phyloP scores from a whole-genome alignment of 1,140 invertebrate genomes.

The Anagrus nilaparvatae region DNA sequence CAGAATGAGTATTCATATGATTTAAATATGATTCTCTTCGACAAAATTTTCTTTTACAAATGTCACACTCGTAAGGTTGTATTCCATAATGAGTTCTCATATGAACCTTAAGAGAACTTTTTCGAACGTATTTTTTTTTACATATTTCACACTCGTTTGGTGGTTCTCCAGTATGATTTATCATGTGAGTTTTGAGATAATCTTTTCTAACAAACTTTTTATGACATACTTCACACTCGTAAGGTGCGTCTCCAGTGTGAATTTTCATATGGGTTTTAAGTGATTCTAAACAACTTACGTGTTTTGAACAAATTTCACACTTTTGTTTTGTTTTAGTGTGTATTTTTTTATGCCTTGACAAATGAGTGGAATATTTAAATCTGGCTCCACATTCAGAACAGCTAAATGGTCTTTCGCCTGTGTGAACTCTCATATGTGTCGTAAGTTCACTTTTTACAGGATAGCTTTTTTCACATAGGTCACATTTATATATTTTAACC shows the following conservation, averaged over 20 bases:
- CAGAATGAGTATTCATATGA: constrained; percentile 49
- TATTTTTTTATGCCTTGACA: too few relatives aligned
- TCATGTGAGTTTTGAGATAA: constrained; percentile 49
- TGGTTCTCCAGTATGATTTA: constrained; percentile 44
- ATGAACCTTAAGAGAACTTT: constrained; percentile 63
- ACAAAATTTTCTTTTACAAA: constrained; percentile 48
- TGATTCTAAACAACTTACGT: constrained; percentile 55
- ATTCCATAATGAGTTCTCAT: constrained; percentile 55
- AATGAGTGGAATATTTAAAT: constrained; percentile 42
- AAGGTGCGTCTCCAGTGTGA: constrained; percentile 73
- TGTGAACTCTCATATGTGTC: constrained; percentile 58
- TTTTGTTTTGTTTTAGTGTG: too few relatives aligned
- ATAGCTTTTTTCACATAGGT: too few relatives aligned
- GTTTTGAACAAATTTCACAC: too few relatives aligned
- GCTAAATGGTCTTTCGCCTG: constrained; percentile 57
- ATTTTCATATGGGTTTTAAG: constrained; percentile 61
- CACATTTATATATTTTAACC: too few relatives aligned
- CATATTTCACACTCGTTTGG: constrained; percentile 32
- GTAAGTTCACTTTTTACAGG: too few relatives aligned
- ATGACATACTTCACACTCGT: constrained; percentile 69
- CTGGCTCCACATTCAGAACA: constrained; percentile 60
- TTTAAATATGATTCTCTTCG: constrained; percentile 39
- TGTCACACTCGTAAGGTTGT: constrained; percentile 42
- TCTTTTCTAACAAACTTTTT: constrained; percentile 57
- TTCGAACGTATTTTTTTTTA: constrained; percentile 34